These are phyloP conservation scores for Pissodes strobi DNA, from an alignment of 1,140 invertebrate species.

Conservation along the genomic window DNA sequence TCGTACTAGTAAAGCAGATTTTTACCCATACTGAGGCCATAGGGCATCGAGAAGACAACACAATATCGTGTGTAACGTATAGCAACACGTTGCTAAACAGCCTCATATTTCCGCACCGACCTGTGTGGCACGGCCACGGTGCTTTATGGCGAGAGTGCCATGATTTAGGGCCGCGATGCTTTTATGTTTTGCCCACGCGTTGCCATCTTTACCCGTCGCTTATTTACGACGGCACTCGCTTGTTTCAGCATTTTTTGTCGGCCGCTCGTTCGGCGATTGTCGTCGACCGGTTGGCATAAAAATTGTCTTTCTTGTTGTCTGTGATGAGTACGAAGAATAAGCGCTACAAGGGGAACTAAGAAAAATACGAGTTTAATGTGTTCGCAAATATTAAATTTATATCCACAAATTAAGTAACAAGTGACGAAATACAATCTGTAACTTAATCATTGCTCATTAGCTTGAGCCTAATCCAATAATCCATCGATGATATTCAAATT, in stretches of 20 bases:
- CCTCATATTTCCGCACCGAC: constrained; percentile 30
- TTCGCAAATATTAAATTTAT: no score
- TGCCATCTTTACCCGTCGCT: constrained; percentile 48
- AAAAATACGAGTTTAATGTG: no score
- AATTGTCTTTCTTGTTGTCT: background rate
- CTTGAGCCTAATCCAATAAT: no score
- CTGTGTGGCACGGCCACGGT: constrained; percentile 46
- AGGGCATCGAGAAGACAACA: no score
- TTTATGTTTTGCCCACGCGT: constrained; percentile 52
- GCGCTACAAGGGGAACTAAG: no score
- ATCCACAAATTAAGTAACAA: no score
- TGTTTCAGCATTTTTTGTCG: constrained; percentile 50
- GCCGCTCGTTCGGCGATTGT: constrained; percentile 15
- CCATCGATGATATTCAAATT: no score
- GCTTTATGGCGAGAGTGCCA: constrained; percentile 49
- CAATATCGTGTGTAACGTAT: background rate
- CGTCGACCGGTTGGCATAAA: background rate
- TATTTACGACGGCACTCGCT: constrained; percentile 50
- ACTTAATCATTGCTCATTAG: no score
- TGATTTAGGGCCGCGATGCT: constrained; percentile 51
- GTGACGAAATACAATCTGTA: no score
- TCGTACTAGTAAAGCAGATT: no score
- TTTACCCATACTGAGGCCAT: no score
- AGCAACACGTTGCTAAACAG: constrained; percentile 20
- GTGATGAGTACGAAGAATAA: background rate